Percentiles rank a stretch among this genome's conserved stretches.
Conservation (phyloP, 2,113 vertebrate genomes). For the Actinemys pallida region DNA sequence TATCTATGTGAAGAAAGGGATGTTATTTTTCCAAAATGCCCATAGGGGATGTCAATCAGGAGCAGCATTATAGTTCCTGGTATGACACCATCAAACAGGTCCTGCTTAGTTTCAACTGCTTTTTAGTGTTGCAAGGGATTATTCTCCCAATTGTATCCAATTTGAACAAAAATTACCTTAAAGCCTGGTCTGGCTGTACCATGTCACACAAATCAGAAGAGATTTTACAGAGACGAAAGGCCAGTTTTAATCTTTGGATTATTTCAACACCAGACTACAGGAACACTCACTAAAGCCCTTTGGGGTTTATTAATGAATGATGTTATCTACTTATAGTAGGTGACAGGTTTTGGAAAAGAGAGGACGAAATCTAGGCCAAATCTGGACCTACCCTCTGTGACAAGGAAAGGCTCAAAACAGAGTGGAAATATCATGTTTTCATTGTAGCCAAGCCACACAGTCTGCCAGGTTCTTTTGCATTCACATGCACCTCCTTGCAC, state of each 20-base stretch:
- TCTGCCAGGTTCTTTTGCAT: background rate
- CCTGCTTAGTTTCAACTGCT: background rate
- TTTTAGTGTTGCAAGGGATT: background rate
- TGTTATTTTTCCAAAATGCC: accelerated
- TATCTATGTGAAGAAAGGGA: background rate
- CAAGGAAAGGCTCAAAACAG: background rate
- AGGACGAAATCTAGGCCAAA: background rate
- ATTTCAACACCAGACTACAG: background rate
- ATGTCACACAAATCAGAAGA: background rate
- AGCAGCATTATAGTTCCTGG: background rate
- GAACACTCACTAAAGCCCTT: background rate
- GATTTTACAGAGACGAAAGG: background rate
- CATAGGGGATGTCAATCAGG: background rate
- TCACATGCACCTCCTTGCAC: background rate
- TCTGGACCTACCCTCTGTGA: background rate
- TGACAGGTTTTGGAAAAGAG: background rate
- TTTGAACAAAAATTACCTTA: background rate
- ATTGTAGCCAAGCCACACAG: background rate
- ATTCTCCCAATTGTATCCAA: background rate
- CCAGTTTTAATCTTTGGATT: background rate
- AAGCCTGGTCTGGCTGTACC: background rate
- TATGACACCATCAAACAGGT: background rate
- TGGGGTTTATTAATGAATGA: background rate
- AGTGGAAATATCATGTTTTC: accelerated
- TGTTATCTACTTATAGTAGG: background rate